Percentiles rank a stretch among this genome's conserved stretches.
phyloP scores from a whole-genome alignment of 1,140 invertebrate genomes.

The Wiebesia pumilae region DNA sequence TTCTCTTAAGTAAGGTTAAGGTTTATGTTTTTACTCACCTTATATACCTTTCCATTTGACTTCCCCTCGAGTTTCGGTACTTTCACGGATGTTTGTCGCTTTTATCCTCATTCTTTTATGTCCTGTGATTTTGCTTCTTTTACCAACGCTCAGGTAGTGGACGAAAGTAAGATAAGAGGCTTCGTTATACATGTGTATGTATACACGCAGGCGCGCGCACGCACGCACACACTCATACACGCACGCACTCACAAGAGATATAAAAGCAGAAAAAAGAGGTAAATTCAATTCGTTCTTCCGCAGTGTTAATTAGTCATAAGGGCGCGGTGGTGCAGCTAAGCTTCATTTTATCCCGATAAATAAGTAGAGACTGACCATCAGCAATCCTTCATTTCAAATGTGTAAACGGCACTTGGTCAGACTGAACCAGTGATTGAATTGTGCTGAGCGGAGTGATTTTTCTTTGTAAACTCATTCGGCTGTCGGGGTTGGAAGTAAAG shows the following conservation, averaged over 20 bases:
- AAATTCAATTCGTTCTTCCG: slow-evolving; percentile 38
- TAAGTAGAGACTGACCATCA: slow-evolving; percentile 7
- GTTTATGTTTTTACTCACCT: neutral
- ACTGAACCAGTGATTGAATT: slow-evolving; percentile 33
- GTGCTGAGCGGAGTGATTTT: slow-evolving; percentile 42
- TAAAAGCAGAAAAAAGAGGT: neutral
- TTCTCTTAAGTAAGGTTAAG: neutral
- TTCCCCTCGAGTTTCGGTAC: neutral
- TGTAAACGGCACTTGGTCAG: slow-evolving; percentile 32
- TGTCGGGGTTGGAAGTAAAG: neutral
- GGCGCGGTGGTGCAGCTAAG: neutral
- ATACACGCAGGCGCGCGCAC: too few species aligned
- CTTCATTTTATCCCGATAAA: neutral
- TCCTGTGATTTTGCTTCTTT: neutral
- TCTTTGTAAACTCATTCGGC: slow-evolving; percentile 23
- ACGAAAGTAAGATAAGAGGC: slow-evolving; percentile 24
- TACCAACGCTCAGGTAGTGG: neutral
- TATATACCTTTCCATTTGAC: neutral
- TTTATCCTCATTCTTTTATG: slow-evolving; percentile 4
- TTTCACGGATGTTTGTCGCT: slow-evolving; percentile 35
- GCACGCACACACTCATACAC: too few species aligned
- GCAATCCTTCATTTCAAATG: slow-evolving; percentile 27
- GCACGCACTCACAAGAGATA: neutral
- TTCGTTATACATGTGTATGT: neutral
- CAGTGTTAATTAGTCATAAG: slow-evolving; percentile 42